Evolutionary conservation across 2,888 invertebrate species (phyloP).

Genomic region (Noctua comes): DNA sequence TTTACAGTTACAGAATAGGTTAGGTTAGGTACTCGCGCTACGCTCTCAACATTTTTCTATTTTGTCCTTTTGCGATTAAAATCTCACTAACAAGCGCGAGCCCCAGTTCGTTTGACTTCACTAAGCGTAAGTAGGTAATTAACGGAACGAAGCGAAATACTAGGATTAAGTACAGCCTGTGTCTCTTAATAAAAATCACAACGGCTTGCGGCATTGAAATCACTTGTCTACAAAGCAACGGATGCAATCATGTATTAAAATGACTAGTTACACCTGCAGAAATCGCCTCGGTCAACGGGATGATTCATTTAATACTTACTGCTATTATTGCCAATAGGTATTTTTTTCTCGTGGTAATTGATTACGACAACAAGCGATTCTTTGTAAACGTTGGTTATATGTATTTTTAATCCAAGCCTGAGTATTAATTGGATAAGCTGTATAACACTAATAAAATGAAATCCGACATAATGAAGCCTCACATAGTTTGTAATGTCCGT

Average conservation of each 20-base stretch:
- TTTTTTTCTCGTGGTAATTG: slow-evolving; percentile 35
- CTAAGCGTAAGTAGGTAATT: neutral
- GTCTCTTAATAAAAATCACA: neutral
- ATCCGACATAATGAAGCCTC: neutral
- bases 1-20: slow-evolving; percentile 6
- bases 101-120: slow-evolving; percentile 8
- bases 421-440: slow-evolving; percentile 9
- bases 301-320: slow-evolving; percentile 51
- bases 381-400: slow-evolving; percentile 17
- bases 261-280: slow-evolving; percentile 41
- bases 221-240: neutral
- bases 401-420: neutral
- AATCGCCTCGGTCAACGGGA: slow-evolving; percentile 30
- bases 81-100: slow-evolving; percentile 8
- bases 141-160: neutral
- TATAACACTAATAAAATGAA: slow-evolving; percentile 9
- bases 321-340: slow-evolving; percentile 30
- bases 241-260: slow-evolving; percentile 24
- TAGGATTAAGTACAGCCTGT: neutral
- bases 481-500: neutral
- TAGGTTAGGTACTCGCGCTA: neutral
- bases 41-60: neutral
- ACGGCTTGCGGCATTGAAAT: neutral
- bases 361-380: slow-evolving; percentile 28
- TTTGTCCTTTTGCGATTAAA: slow-evolving; percentile 6